Evolutionary conservation across 2,888 invertebrate species (phyloP), one percentile per base, ranked within the genome.

Genomic region (Lycocerus yunnanus): DNA sequence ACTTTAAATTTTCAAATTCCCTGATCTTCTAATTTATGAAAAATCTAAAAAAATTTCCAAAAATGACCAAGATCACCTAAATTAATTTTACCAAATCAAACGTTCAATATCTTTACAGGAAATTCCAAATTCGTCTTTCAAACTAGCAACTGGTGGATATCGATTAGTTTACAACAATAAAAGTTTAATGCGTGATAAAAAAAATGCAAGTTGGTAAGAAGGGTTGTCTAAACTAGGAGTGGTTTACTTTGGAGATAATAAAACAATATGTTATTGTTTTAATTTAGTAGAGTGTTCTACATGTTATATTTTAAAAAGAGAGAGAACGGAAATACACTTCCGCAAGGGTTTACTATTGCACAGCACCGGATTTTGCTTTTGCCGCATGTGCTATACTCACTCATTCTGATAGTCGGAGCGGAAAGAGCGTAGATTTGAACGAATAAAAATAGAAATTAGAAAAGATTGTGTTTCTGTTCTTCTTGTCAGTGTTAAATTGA

Each of bases 311-410:
- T 20, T 24, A 60, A 18, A 16, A 58, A 59, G 68, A 68, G 66
- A 71, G 75, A 72, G 61, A 69, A 72, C 75, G 75, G 75, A 75
- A 75, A 72, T 72, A 15, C 58, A 75, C 75, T 75, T 75, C 75
- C 75, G 75, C 67, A 67, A 75, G 72, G 75, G 75, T 61, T 60
- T 58, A 73, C 27, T 69, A 66, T 43, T 72, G 61, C 61, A 59
- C 65, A 71, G 69, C 68, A 65, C 71, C 68, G 72, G 67, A 68
- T 63, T 43, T 69, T 68, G 75, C 27, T 72, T 72, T 73, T 75
- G 75, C 61, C 16, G 66, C 60, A 66, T 63, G 68, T 72, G 72
- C 67, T 61, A 68, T 63, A 58, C 68, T 68, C 68, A 63, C 14
- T 68, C 18, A 8, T 18, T n/a, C 58, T 58, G 59, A 58, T 72